Conservation (phyloP, 2,113 vertebrate species). For the Dipodomys stephensi region DNA sequence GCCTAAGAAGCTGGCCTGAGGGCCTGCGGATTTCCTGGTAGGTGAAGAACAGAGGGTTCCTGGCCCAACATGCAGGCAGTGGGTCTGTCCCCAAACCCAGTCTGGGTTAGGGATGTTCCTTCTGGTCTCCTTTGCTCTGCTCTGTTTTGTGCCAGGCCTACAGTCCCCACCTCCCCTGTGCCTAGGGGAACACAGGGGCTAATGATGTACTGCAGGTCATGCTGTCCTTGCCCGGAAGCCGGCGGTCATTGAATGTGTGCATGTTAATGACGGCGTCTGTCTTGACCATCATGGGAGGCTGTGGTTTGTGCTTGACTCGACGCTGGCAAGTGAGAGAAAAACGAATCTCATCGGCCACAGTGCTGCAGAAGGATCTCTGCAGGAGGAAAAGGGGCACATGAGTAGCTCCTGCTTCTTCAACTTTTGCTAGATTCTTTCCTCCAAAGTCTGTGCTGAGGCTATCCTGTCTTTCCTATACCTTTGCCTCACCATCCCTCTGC, state of each 20-base stretch:
- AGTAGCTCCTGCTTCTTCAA: background rate
- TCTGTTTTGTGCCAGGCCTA: slow-evolving; percentile 54
- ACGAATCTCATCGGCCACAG: slow-evolving; percentile 96
- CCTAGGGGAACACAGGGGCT: slow-evolving; percentile 96
- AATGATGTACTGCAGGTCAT: slow-evolving; percentile 95
- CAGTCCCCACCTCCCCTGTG: background rate
- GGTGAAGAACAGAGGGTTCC: slow-evolving; percentile 47
- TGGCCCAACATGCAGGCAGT: slow-evolving; percentile 7
- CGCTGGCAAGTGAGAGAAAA: slow-evolving; percentile 98
- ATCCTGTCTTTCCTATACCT: background rate
- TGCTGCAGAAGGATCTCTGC: slow-evolving; percentile 99
- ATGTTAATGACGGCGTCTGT: slow-evolving; percentile 98
- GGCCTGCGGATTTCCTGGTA: slow-evolving; percentile 63
- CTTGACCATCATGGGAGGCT: slow-evolving; percentile 93
- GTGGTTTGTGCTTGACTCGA: slow-evolving; percentile 95
- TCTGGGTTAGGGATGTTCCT: slow-evolving; percentile 59
- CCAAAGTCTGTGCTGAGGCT: background rate
- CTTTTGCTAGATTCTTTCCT: background rate
- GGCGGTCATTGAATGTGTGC: slow-evolving; percentile 98
- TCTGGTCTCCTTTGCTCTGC: slow-evolving; percentile 61
- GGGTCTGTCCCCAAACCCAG: slow-evolving; percentile 82
- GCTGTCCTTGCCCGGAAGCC: slow-evolving; percentile 98
- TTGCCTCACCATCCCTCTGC: too few relatives aligned
- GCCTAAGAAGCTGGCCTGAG: slow-evolving; percentile 42
- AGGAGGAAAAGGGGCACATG: background rate